These are phyloP conservation scores for Muschampia plurimacula DNA, from an alignment of 2,888 invertebrate genomes.

Conservation along the genomic window DNA sequence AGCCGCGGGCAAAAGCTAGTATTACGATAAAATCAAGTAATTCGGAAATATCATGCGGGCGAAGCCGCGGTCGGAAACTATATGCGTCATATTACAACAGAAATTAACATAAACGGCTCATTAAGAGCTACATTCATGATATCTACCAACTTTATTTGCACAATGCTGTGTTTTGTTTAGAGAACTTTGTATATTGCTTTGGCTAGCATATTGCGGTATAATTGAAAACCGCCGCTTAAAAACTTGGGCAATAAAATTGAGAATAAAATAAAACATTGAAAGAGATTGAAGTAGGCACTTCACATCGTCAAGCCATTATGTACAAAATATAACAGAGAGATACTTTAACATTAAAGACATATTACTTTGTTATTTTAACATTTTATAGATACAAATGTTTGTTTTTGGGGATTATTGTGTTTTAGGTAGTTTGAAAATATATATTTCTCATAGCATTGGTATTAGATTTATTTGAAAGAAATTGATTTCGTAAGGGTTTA, in stretches of 20 bases:
- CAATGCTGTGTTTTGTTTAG: not conserved
- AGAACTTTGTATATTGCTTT: conserved; percentile 29
- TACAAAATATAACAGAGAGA: not conserved
- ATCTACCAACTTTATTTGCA: conserved; percentile 5
- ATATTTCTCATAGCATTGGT: too few species aligned
- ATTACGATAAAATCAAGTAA: too few species aligned
- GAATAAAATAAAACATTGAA: not conserved
- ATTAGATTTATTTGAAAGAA: too few species aligned
- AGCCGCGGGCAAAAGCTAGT: too few species aligned
- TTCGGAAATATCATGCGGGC: too few species aligned
- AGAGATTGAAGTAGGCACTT: not conserved
- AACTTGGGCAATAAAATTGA: not conserved
- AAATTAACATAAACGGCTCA: not conserved
- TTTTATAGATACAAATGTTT: too few species aligned
- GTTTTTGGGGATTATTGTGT: too few species aligned
- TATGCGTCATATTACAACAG: too few species aligned
- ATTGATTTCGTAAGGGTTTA: too few species aligned
- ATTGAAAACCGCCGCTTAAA: conserved; percentile 20
- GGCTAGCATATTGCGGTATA: conserved; percentile 34
- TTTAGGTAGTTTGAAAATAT: too few species aligned
- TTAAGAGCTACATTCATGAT: not conserved
- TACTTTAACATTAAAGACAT: not conserved
- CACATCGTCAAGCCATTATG: not conserved
- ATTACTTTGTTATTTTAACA: too few species aligned
- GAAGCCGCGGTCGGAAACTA: too few species aligned